A percentile compares a stretch with the other conserved stretches of the same genome.
Conservation (phyloP, 2,797 vertebrate species). For the Scolopax bukidnonensis region DNA sequence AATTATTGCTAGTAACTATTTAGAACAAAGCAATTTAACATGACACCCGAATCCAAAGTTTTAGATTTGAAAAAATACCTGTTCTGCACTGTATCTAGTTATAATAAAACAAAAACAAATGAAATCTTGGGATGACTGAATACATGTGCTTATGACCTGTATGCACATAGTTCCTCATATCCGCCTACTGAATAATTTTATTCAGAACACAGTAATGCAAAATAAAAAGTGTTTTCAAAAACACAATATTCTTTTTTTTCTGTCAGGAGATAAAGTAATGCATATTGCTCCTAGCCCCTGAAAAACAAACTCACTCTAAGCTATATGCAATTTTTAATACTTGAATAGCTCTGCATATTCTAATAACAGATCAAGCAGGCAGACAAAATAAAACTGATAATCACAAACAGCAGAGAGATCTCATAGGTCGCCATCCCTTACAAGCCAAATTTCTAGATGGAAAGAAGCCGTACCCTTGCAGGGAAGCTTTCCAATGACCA, state of each 20-base stretch:
- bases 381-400: not conserved
- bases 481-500: not conserved
- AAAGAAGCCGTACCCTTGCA: not conserved
- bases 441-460: not conserved
- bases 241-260: not conserved
- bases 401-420: not conserved
- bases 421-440: not conserved
- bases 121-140: not conserved
- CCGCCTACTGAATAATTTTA: not conserved
- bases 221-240: not conserved
- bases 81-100: not conserved
- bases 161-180: not conserved
- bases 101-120: not conserved
- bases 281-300: not conserved
- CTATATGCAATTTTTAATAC: not conserved
- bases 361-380: fast-evolving
- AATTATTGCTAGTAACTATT: not conserved
- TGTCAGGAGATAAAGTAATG: not conserved
- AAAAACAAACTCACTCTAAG: not conserved
- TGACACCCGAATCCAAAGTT: fast-evolving
- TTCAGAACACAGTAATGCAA: not conserved
- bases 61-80: not conserved
- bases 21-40: not conserved
- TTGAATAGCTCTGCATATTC: fast-evolving
- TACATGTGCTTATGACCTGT: not conserved